Evolutionary conservation across 2,113 vertebrate species (phyloP), one percentile per base, ranked within the genome.

Genomic region (Lophochroa leadbeateri): DNA sequence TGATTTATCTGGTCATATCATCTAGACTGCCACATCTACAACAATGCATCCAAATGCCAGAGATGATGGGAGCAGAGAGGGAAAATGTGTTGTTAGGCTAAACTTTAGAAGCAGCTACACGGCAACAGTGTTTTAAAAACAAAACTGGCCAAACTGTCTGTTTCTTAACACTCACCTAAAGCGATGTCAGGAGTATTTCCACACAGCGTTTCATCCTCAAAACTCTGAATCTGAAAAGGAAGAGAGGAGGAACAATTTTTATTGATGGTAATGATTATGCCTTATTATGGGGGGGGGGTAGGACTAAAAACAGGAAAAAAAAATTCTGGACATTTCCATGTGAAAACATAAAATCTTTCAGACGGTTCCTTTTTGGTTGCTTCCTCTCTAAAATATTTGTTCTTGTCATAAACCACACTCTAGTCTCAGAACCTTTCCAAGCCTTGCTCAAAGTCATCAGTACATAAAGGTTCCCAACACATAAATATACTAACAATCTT

Each of bases 141-240:
- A 52, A 70, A 78, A 79, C 15, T 24, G 37, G 20, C 8, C 33
- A 35, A 72, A 65, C 11, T 11, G 10, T 63, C 58, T 61, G 8
- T 82, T 93, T 95, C 21, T 69, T 90, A 93, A 82, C 28, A 61
- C 47, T 91, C 65, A 97, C 93, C 91, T 92, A 92, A 96, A 82
- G 64, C 86, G 43, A 27, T 68, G 65, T 96, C 91, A 68, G 84
- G 52, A 94, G 76, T 64, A 85, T 95, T 96, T 88, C 88, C 84
- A 86, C 37, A 60, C 17, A 39, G 82, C 58, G 1, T 93, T 69
- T 98, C 97, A 91, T 97, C 97, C 47, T 98, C 97, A 97, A 97
- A 98, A 76, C 97, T 98, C 90, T 97, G 98, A 72, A 97, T 94
- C 96, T 97, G 95, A 75, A 86, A 82, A 88, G 13, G 37, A 77